These are phyloP conservation scores for Aquatica leii DNA, from an alignment of 2,888 invertebrate genomes.

Conservation along the genomic window DNA sequence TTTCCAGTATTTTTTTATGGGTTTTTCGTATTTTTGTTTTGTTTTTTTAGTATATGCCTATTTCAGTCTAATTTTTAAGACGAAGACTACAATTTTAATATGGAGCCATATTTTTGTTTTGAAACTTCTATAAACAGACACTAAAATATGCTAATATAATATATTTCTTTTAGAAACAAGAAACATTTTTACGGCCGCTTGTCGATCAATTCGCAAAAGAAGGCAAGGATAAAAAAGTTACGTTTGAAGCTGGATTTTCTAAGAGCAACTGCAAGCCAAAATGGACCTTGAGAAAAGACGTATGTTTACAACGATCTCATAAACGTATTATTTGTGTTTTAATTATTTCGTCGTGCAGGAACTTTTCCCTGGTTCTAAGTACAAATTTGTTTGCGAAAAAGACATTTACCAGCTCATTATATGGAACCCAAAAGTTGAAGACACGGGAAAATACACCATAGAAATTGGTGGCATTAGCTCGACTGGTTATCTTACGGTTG, in stretches of 20 bases:
- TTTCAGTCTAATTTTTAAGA: conserved; percentile 53
- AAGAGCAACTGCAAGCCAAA: conserved; percentile 95
- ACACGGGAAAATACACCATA: conserved; percentile 95
- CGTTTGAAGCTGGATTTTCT: conserved; percentile 93
- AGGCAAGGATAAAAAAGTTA: conserved; percentile 95
- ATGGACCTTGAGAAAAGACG: conserved; percentile 92
- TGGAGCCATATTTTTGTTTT: conserved; percentile 41
- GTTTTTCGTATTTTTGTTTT: conserved; percentile 37
- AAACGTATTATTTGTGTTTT: background rate
- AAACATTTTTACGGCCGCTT: conserved; percentile 92
- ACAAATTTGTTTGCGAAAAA: conserved; percentile 93
- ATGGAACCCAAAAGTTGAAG: conserved; percentile 91
- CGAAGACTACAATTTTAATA: conserved; percentile 42
- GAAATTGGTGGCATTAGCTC: conserved; percentile 91
- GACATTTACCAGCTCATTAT: conserved; percentile 92
- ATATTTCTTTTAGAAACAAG: conserved; percentile 78
- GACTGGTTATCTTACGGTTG: conserved; percentile 92
- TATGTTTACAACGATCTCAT: conserved; percentile 64
- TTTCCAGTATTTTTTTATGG: conserved; percentile 47
- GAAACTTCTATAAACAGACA: conserved; percentile 9
- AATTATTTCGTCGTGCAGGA: conserved; percentile 74
- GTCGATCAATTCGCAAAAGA: conserved; percentile 94
- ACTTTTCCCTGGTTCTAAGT: conserved; percentile 94
- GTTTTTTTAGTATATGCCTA: conserved; percentile 45
- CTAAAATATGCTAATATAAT: conserved; percentile 21